Base-by-base conservation (phyloP, 1,140 invertebrate species). In the Streblospio benedicti region DNA sequence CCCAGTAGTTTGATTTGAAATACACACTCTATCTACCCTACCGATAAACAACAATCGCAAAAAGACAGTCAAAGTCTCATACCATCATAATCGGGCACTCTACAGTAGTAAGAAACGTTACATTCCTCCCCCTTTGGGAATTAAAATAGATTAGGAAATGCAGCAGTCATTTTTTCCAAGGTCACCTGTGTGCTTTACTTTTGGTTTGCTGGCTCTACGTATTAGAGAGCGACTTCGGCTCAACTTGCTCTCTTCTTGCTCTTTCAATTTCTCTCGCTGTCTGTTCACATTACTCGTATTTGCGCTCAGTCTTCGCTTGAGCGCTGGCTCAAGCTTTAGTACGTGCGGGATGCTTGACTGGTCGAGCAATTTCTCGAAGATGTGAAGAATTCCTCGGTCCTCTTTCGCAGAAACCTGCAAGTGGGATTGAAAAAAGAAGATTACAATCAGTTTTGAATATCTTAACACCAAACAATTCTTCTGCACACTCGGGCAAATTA, bases 391-490 rank as follows among this genome's bases (percentile, higher is more conserved):
- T 53, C 64, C 63, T 44, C 68, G 66, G 38, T 71, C 66, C 31
- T 66, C 66, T 55, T 75, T 75, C 16, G 73, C 69, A 20, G 73
- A 75, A 16, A 73, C 71, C 60, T 73, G 71, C 1, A 75, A 12
- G 32, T 14, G n/a, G 4, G 32, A n/a, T n/a, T n/a, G n/a, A n/a
- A n/a, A n/a, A n/a, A n/a, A n/a, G n/a, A n/a, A n/a, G n/a, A n/a
- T n/a, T n/a, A n/a, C n/a, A n/a, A n/a, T n/a, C n/a, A n/a, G n/a
- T n/a, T n/a, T n/a, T n/a, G n/a, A n/a, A n/a, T n/a, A n/a, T n/a
- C n/a, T n/a, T n/a, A n/a, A n/a, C n/a, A n/a, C n/a, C n/a, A n/a
- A n/a, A n/a, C n/a, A n/a, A n/a, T n/a, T n/a, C n/a, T n/a, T n/a
- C n/a, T n/a, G n/a, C n/a, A n/a, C n/a, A n/a, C n/a, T n/a, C n/a